Percentiles rank a stretch among this genome's conserved stretches.
Conservation (phyloP, 2,888 invertebrate species). For the Nudaria mundana region DNA sequence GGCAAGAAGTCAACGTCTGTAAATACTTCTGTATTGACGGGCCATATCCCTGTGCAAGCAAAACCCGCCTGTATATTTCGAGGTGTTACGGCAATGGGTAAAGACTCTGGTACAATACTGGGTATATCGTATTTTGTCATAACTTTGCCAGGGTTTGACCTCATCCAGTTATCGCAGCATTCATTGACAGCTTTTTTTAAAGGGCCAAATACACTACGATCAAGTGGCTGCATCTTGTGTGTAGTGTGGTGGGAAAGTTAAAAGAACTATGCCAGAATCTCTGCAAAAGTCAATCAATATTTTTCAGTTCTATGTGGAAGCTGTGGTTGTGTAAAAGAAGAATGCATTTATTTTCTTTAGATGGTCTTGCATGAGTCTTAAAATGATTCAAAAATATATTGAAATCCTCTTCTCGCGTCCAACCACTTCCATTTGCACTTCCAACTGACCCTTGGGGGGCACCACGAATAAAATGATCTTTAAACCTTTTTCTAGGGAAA, state of each 20-base stretch:
- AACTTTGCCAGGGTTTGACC: background rate
- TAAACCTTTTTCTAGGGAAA: slow-evolving; percentile 1
- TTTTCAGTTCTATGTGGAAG: background rate
- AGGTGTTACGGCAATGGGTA: no score
- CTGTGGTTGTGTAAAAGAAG: slow-evolving; percentile 15
- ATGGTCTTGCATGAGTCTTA: slow-evolving; percentile 13
- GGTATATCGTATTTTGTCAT: background rate
- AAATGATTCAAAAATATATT: slow-evolving; percentile 14
- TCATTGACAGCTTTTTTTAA: background rate
- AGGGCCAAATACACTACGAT: background rate
- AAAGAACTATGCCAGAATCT: background rate
- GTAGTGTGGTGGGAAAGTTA: background rate
- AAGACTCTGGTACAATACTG: background rate
- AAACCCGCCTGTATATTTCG: no score
- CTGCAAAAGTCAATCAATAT: background rate
- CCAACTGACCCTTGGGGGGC: slow-evolving; percentile 13
- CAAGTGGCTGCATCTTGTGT: background rate
- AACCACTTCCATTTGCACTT: slow-evolving; percentile 18
- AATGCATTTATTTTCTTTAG: slow-evolving; percentile 10
- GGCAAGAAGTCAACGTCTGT: no score
- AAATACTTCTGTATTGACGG: no score
- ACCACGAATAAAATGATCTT: background rate
- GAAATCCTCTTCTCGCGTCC: slow-evolving; percentile 29
- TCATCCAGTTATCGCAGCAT: background rate
- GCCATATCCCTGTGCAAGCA: no score